These are phyloP conservation scores for Drosophila takahashii DNA, from an alignment of 1,140 invertebrate species.

Conservation along the genomic window DNA sequence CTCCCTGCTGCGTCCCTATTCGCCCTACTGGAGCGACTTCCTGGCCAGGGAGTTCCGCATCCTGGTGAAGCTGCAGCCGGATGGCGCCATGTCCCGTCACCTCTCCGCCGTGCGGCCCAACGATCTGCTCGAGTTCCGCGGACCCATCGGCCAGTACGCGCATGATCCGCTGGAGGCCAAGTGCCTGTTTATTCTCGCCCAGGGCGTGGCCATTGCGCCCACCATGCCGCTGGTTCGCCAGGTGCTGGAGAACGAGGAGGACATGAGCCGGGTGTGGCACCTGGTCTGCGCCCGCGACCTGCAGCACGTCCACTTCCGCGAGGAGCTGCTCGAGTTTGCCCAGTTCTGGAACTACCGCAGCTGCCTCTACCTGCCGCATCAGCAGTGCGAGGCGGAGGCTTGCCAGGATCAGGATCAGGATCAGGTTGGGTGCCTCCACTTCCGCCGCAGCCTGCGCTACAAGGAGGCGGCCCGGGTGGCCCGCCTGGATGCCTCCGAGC, in stretches of 20 bases:
- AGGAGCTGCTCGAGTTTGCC: conserved; percentile 59
- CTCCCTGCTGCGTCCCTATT: conserved; percentile 67
- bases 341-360: conserved; percentile 77
- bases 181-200: conserved; percentile 58
- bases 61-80: conserved; percentile 65
- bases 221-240: conserved; percentile 61
- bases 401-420: conserved; percentile 9
- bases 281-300: conserved; percentile 67
- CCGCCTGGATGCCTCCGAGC: conserved; percentile 36
- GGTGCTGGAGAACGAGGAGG: conserved; percentile 77
- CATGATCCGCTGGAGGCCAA: conserved; percentile 34
- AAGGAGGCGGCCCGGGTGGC: conserved; percentile 41
- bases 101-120: conserved; percentile 29
- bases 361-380: conserved; percentile 65
- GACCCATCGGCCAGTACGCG: conserved; percentile 70
- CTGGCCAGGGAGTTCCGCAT: conserved; percentile 67
- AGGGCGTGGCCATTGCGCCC: conserved; percentile 79
- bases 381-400: conserved; percentile 12
- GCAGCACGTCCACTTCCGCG: conserved; percentile 67
- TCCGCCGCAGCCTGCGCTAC: conserved; percentile 49
- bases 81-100: conserved; percentile 67
- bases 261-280: conserved; percentile 68
- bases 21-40: conserved; percentile 74
- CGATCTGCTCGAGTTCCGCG: conserved; percentile 72
- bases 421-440: conserved; percentile 24